Evolutionary conservation across 1,140 invertebrate genomes (phyloP).

Genomic region (Tyrophagus putrescentiae): DNA sequence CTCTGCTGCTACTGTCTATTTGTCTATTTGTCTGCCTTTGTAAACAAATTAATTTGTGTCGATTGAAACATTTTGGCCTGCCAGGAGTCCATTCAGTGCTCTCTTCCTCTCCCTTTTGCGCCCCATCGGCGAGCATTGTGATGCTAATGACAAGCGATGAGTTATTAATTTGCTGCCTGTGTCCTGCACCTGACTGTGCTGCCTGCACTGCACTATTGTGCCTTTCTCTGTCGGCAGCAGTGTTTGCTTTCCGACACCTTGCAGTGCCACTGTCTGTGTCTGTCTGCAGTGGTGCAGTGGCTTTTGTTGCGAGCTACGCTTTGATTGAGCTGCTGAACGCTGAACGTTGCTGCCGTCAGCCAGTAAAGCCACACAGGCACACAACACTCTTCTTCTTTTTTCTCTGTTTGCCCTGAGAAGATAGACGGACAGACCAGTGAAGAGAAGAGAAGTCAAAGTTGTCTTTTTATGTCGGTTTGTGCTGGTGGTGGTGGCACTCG

Average conservation of each 20-base stretch:
- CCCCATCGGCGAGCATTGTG: slow-evolving; percentile 8
- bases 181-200: not conserved
- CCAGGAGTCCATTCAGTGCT: too few species aligned
- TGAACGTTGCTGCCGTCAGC: not conserved
- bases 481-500: not conserved
- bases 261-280: not conserved
- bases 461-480: too few species aligned
- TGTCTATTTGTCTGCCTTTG: too few species aligned
- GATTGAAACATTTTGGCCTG: slow-evolving; percentile 16
- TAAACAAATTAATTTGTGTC: slow-evolving; percentile 16
- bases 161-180: slow-evolving; percentile 4
- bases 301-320: slow-evolving; percentile 7
- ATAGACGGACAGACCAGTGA: too few species aligned
- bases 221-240: not conserved
- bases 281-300: not conserved
- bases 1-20: too few species aligned
- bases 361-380: not conserved
- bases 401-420: too few species aligned
- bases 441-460: too few species aligned
- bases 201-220: slow-evolving; percentile 1
- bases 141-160: slow-evolving; percentile 10
- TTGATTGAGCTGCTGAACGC: not conserved
- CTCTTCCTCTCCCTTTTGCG: too few species aligned
- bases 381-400: too few species aligned
- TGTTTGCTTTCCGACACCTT: slow-evolving; percentile 13